These are phyloP conservation scores for Hassar affinis DNA, from an alignment of 2,113 vertebrate genomes.

Conservation along the genomic window DNA sequence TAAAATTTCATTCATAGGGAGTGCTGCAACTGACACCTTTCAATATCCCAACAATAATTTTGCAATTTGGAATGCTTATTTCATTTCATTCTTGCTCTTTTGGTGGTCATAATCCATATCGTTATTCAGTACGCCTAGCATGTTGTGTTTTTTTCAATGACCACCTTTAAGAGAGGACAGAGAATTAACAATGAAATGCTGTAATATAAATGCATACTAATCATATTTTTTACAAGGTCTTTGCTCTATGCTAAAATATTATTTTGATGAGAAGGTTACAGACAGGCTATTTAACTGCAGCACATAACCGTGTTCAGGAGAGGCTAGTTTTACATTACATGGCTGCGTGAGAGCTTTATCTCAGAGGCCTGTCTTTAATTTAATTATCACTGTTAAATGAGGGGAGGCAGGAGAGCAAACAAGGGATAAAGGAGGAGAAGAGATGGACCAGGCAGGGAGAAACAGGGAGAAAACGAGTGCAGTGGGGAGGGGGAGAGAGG, in stretches of 20 bases:
- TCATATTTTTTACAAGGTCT: neutral
- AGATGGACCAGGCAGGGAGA: neutral
- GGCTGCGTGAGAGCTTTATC: neutral
- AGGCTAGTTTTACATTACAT: neutral
- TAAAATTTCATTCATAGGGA: too few relatives aligned
- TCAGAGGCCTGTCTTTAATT: slow-evolving; percentile 27
- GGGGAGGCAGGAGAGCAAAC: neutral
- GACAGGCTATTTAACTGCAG: neutral
- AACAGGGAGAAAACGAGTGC: neutral
- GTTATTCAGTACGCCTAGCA: too few relatives aligned
- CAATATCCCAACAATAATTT: too few relatives aligned
- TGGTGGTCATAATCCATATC: too few relatives aligned
- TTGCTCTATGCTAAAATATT: neutral
- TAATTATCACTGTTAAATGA: slow-evolving; percentile 8
- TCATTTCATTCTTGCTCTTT: too few relatives aligned
- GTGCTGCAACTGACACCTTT: too few relatives aligned
- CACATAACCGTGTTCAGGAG: neutral
- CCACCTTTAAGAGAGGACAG: neutral
- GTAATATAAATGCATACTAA: neutral
- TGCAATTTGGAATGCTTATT: too few relatives aligned
- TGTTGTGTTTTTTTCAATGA: neutral
- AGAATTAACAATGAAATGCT: neutral
- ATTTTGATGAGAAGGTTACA: neutral
- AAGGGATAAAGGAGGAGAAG: neutral
- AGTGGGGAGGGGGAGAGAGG: slow-evolving; percentile 52